Conservation (phyloP, 2,888 invertebrate species). For the Andrena trimmerana region DNA sequence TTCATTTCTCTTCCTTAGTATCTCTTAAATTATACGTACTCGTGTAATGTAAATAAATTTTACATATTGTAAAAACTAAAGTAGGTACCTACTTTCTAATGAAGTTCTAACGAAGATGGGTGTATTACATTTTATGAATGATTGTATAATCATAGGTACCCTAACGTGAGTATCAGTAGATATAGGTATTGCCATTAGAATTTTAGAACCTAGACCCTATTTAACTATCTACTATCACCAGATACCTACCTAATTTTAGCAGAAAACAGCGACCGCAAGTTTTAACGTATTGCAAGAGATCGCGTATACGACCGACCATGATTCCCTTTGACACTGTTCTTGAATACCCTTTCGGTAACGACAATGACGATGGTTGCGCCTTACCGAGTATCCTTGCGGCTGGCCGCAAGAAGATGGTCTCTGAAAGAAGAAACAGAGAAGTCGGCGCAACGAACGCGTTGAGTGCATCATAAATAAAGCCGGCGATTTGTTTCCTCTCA, state of each 20-base stretch:
- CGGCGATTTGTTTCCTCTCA: slow-evolving; percentile 8
- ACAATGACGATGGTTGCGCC: slow-evolving; percentile 62
- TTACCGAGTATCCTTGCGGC: slow-evolving; percentile 64
- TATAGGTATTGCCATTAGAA: too few species aligned
- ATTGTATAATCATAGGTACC: too few species aligned
- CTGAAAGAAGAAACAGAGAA: slow-evolving; percentile 58
- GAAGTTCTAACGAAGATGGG: too few species aligned
- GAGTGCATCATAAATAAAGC: slow-evolving; percentile 78
- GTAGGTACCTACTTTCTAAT: too few species aligned
- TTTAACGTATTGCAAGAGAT: slow-evolving; percentile 78
- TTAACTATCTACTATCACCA: slow-evolving; percentile 5
- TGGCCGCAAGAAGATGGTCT: slow-evolving; percentile 60
- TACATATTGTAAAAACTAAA: too few species aligned
- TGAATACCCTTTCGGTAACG: slow-evolving; percentile 63
- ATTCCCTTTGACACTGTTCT: slow-evolving; percentile 61
- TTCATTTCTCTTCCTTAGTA: slow-evolving; percentile 8
- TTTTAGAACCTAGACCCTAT: not conserved
- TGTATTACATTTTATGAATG: too few species aligned
- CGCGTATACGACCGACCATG: slow-evolving; percentile 69
- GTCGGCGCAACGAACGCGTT: slow-evolving; percentile 65
- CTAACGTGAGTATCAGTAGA: too few species aligned
- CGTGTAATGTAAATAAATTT: slow-evolving; percentile 26
- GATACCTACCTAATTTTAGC: slow-evolving; percentile 39
- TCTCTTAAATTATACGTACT: slow-evolving; percentile 2
- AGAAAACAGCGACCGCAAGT: slow-evolving; percentile 73